Conservation (phyloP, 2,797 vertebrate genomes). For the Alfaro cultratus region DNA sequence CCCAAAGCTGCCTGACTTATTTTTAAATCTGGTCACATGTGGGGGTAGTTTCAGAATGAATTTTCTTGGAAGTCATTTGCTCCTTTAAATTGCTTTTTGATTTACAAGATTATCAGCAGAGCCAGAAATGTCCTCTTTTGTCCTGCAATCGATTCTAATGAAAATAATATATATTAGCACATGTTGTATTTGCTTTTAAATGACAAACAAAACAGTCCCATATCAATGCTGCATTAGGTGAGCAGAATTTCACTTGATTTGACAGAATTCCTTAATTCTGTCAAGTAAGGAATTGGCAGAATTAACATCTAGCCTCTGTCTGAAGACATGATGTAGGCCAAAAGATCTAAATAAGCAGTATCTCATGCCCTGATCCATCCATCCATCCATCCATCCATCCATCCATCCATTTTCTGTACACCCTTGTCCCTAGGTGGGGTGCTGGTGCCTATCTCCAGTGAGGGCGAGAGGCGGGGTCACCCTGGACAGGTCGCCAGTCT, state of each 20-base stretch:
- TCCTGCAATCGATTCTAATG: neutral
- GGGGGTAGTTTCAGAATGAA: neutral
- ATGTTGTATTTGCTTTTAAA: neutral
- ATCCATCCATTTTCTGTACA: too few species aligned
- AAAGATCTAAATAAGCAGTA: neutral
- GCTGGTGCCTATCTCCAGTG: too few species aligned
- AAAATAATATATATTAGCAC: neutral
- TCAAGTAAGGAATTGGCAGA: too few species aligned
- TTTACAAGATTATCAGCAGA: neutral
- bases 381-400: too few species aligned
- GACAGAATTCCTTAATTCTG: neutral
- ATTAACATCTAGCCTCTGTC: neutral
- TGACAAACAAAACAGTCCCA: neutral
- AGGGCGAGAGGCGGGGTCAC: too few species aligned
- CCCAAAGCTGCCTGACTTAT: neutral
- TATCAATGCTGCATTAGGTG: neutral
- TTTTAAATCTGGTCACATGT: constrained; percentile 1
- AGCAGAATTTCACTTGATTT: neutral
- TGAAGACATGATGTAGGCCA: neutral
- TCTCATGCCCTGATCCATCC: too few species aligned
- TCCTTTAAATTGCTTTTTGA: neutral
- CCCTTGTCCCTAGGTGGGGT: too few species aligned
- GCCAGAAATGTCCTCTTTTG: neutral
- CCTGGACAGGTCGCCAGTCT: neutral
- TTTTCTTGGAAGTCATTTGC: neutral